phyloP scores from a whole-genome alignment of 2,888 invertebrate genomes.

The Patella ulyssiponensis region DNA sequence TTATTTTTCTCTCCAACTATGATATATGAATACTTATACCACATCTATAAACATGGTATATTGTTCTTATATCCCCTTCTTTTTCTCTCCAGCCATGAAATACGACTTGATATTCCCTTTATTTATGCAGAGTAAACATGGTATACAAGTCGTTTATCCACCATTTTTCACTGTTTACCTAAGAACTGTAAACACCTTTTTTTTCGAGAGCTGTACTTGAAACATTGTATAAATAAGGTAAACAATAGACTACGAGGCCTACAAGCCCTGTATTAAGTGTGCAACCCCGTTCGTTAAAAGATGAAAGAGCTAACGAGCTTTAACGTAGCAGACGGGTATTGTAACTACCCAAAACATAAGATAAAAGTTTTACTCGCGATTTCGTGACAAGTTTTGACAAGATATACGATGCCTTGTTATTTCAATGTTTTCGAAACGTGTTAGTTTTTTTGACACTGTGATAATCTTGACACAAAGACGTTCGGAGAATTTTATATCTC shows the following conservation, averaged over 20 bases:
- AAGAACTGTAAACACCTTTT: too few relatives aligned
- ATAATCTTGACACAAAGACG: background rate
- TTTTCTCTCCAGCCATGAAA: too few relatives aligned
- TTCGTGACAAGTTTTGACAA: constrained; percentile 2
- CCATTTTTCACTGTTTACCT: too few relatives aligned
- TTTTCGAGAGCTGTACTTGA: background rate
- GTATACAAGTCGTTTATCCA: too few relatives aligned
- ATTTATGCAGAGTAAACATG: too few relatives aligned
- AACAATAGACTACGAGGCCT: background rate
- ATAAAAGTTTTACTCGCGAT: background rate
- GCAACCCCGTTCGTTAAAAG: constrained; percentile 3
- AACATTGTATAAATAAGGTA: background rate
- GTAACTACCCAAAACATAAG: background rate
- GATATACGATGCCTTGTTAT: background rate
- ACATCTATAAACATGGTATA: too few relatives aligned
- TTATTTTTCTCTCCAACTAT: too few relatives aligned
- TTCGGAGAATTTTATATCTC: too few relatives aligned
- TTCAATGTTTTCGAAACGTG: background rate
- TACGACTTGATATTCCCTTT: too few relatives aligned
- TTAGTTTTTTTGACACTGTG: background rate
- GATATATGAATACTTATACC: too few relatives aligned
- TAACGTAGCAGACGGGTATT: background rate
- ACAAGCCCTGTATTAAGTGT: too few relatives aligned
- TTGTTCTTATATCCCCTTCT: too few relatives aligned
- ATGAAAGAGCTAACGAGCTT: constrained; percentile 3